Evolutionary conservation across 2,797 vertebrate species (phyloP), one percentile per base, ranked within the genome.

Genomic region (Tapirus indicus): DNA sequence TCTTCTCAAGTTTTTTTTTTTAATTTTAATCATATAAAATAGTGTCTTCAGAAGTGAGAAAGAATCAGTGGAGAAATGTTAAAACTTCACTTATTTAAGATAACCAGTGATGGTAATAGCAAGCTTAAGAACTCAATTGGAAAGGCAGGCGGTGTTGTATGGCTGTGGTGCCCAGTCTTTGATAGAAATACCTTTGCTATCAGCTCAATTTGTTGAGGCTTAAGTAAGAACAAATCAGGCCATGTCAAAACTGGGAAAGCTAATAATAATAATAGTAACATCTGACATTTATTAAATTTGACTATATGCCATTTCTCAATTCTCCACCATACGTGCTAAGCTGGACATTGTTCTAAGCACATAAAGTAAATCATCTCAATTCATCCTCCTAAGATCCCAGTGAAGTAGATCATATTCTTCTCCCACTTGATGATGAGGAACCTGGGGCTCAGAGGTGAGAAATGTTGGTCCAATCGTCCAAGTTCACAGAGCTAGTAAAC

Each of bases 21-120:
- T 47, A 80, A 93, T 58, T 64, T 69, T 78, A 82, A 47, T 91
- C 16, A 75, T 27, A 58, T 86, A 94, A 49, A 93, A 68, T 56
- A 71, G 12, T 69, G 3, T 84, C 72, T 66, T 88, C 74, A 78
- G 91, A 91, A 94, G 7, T 58, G 16, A 84, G 20, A 62, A 62
- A 82, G 41, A 85, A n/a, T 86, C 14, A 23, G 25, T 69, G 82
- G 78, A 77, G 56, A 88, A 92, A 88, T 77, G 21, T 29, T 71
- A 35, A 90, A 86, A 93, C 60, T 35, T 82, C 29, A 44, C 86
- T 69, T 72, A 32, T 79, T 91, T 91, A 86, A 69, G 49, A 13
- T 62, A 72, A 74, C 32, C 27, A 18, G 1, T 91, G 41, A 44
- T 54, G 12, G 2, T 60, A 8, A 23, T 75, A 47, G 29, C 25